phyloP scores from a whole-genome alignment of 2,888 invertebrate species.

The Conops quadrifasciatus region DNA sequence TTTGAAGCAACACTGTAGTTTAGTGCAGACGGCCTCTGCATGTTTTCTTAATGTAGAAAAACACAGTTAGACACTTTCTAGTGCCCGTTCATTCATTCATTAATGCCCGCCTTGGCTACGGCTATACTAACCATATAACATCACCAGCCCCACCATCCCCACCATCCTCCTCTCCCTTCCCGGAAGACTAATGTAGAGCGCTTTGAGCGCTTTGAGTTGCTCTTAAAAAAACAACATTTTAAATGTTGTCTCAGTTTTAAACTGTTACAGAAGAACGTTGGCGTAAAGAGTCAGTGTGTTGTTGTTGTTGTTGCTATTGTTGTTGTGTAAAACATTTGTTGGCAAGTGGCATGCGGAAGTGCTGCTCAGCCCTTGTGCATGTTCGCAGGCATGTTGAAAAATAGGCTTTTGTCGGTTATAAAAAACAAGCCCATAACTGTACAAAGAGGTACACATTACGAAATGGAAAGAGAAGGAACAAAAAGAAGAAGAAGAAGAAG shows the following conservation, averaged over 20 bases:
- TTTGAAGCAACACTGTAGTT: neutral
- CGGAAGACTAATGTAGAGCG: neutral
- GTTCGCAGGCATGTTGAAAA: conserved; percentile 31
- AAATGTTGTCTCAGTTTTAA: conserved; percentile 28
- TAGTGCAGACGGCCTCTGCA: too few relatives aligned
- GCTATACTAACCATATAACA: too few relatives aligned
- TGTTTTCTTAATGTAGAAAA: too few relatives aligned
- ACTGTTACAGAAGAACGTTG: conserved; percentile 5
- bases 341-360: conserved; percentile 29
- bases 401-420: conserved; percentile 19
- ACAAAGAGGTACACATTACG: too few relatives aligned
- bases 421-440: neutral
- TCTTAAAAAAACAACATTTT: too few relatives aligned
- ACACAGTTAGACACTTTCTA: too few relatives aligned
- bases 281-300: neutral
- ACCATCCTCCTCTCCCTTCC: neutral
- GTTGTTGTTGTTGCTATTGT: conserved; percentile 14
- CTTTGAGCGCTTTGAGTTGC: neutral
- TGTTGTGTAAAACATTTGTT: conserved; percentile 5
- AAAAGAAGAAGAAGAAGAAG: neutral
- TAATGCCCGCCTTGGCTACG: too few relatives aligned
- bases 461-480: too few relatives aligned
- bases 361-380: conserved; percentile 31
- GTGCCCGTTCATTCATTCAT: too few relatives aligned
- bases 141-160: too few relatives aligned